A percentile compares a stretch with the other conserved stretches of the same genome.
These are phyloP conservation scores for Phymorhynchus buccinoides DNA, from an alignment of 1,140 invertebrate species.

Conservation along the genomic window DNA sequence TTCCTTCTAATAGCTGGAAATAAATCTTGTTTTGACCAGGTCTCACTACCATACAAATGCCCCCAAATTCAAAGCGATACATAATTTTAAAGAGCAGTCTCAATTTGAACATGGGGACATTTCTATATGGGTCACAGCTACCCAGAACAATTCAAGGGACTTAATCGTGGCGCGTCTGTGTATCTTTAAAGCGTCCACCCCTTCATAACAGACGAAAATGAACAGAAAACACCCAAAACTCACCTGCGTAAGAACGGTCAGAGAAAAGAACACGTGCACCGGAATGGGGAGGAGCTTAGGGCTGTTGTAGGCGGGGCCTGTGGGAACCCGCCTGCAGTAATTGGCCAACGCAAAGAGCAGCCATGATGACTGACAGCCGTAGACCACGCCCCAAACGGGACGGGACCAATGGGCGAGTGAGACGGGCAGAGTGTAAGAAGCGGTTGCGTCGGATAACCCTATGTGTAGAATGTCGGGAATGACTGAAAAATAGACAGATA, in stretches of 20 bases:
- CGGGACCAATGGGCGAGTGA: conserved; percentile 5
- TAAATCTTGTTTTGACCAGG: too few species aligned
- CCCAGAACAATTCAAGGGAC: too few species aligned
- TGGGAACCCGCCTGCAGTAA: not conserved
- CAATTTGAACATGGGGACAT: too few species aligned
- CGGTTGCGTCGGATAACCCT: not conserved
- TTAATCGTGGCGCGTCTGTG: too few species aligned
- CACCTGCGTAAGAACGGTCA: not conserved
- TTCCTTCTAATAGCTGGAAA: too few species aligned
- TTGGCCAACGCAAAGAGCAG: not conserved
- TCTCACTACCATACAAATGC: too few species aligned
- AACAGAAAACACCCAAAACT: too few species aligned
- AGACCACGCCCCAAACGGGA: conserved; percentile 33
- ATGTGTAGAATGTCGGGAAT: not conserved
- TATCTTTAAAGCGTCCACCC: too few species aligned
- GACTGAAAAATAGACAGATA: not conserved
- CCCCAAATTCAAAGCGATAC: too few species aligned
- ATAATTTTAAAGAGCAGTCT: too few species aligned
- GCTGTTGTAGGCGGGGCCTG: conserved; percentile 28
- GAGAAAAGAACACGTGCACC: conserved; percentile 19
- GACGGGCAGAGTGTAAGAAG: not conserved
- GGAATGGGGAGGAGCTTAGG: conserved; percentile 1
- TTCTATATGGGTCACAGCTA: too few species aligned
- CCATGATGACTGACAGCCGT: not conserved
- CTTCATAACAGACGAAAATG: too few species aligned